These are phyloP conservation scores for Nasalis larvatus DNA, from an alignment of 2,113 vertebrate genomes.

Conservation along the genomic window DNA sequence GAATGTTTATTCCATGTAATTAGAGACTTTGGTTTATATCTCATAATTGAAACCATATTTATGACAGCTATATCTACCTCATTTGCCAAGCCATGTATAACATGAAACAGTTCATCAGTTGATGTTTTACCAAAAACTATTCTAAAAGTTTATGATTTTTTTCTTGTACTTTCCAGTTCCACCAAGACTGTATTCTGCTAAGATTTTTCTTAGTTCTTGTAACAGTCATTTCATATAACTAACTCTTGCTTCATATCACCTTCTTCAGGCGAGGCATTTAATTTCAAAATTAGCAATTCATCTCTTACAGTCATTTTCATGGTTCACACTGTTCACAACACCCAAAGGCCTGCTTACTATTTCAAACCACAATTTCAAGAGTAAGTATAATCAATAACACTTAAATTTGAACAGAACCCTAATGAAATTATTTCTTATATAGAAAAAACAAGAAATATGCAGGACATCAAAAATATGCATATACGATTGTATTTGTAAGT, in stretches of 20 bases:
- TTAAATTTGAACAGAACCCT: neutral
- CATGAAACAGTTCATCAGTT: neutral
- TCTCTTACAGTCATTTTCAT: neutral
- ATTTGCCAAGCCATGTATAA: too few relatives aligned
- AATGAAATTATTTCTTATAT: neutral
- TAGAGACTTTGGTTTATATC: neutral
- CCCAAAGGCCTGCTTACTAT: constrained; percentile 23
- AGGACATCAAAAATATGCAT: neutral
- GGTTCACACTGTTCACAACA: neutral
- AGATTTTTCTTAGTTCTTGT: neutral
- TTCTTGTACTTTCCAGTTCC: neutral
- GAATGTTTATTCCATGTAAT: neutral
- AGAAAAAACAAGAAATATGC: neutral
- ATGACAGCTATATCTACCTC: neutral
- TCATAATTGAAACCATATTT: constrained; percentile 16
- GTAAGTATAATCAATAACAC: neutral
- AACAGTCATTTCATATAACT: neutral
- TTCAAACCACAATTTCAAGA: constrained; percentile 28
- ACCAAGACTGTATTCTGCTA: neutral
- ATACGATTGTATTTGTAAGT: too few relatives aligned
- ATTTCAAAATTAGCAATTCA: neutral
- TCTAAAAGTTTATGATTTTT: neutral
- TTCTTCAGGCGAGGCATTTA: neutral
- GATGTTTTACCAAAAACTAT: neutral
- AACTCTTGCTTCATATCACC: neutral